Evolutionary conservation across 2,888 invertebrate species (phyloP).

Genomic region (Agonopterix alstromeriana): DNA sequence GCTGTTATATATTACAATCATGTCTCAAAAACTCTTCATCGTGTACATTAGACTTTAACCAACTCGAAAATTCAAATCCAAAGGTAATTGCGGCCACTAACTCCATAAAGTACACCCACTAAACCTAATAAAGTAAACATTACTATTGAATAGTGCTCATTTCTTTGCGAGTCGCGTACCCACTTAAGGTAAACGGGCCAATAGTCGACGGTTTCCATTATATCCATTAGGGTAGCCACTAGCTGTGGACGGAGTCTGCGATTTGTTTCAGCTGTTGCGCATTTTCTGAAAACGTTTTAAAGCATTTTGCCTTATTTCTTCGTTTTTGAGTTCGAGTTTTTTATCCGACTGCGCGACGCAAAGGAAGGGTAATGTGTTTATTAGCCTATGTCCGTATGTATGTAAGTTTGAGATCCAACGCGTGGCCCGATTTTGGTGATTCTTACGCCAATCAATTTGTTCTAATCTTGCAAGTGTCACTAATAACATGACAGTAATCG

Average conservation of each 20-base stretch:
- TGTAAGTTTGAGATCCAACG: too few species aligned
- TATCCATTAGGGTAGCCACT: conserved; percentile 33
- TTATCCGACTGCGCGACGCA: too few species aligned
- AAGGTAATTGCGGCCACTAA: conserved; percentile 12
- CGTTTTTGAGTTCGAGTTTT: conserved; percentile 26
- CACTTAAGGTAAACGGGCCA: conserved; percentile 42
- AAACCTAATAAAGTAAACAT: conserved; percentile 6
- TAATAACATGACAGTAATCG: too few species aligned
- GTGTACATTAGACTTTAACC: too few species aligned
- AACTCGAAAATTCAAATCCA: conserved; percentile 1
- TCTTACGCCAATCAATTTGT: too few species aligned
- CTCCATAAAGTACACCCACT: background rate
- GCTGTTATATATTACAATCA: too few species aligned
- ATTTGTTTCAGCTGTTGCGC: conserved; percentile 58
- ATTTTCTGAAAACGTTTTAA: conserved; percentile 37
- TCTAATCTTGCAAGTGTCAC: too few species aligned
- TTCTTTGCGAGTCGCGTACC: conserved; percentile 38
- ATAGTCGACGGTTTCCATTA: conserved; percentile 39
- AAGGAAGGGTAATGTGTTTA: too few species aligned
- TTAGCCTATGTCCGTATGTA: too few species aligned
- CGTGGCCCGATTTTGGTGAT: too few species aligned
- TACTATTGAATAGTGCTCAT: conserved; percentile 12
- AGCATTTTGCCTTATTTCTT: conserved; percentile 53
- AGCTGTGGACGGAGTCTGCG: conserved; percentile 28
- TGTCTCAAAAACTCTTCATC: too few species aligned